These are phyloP conservation scores for Dione vanillae DNA, from an alignment of 2,888 invertebrate species.

Conservation along the genomic window DNA sequence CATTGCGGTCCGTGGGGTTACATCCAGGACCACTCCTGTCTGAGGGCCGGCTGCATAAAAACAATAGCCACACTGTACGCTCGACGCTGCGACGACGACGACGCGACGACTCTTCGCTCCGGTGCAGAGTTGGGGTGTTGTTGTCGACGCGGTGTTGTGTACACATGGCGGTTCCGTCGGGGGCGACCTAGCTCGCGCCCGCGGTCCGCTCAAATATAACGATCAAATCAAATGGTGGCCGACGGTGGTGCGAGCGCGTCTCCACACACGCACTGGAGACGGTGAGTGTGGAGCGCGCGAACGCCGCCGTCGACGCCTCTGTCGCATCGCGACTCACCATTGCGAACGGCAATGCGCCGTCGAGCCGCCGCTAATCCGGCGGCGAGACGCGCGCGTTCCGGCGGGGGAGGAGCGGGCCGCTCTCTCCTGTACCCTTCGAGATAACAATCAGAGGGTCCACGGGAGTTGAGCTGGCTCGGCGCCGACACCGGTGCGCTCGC, in stretches of 20 bases:
- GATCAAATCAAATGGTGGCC: too few relatives aligned
- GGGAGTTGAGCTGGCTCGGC: background rate
- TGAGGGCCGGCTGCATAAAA: slow-evolving; percentile 69
- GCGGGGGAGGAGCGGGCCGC: background rate
- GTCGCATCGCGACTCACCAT: background rate
- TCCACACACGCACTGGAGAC: too few relatives aligned
- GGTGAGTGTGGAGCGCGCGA: too few relatives aligned
- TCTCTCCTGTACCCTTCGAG: slow-evolving; percentile 4
- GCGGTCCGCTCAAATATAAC: too few relatives aligned
- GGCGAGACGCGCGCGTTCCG: background rate
- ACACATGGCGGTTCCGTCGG: too few relatives aligned
- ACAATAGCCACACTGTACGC: slow-evolving; percentile 40
- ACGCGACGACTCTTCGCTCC: background rate
- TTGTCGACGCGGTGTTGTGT: too few relatives aligned
- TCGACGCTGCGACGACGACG: slow-evolving; percentile 23
- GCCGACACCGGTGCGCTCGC: background rate
- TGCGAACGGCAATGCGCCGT: background rate
- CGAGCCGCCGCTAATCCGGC: background rate
- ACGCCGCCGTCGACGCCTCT: background rate
- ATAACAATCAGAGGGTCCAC: background rate
- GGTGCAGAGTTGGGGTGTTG: too few relatives aligned
- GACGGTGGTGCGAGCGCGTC: too few relatives aligned
- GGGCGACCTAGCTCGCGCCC: too few relatives aligned
- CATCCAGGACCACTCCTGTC: slow-evolving; percentile 77
- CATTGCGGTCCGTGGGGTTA: slow-evolving; percentile 80